Evolutionary conservation across 1,140 invertebrate genomes (phyloP).

Genomic region (Caenorhabditis latens): DNA sequence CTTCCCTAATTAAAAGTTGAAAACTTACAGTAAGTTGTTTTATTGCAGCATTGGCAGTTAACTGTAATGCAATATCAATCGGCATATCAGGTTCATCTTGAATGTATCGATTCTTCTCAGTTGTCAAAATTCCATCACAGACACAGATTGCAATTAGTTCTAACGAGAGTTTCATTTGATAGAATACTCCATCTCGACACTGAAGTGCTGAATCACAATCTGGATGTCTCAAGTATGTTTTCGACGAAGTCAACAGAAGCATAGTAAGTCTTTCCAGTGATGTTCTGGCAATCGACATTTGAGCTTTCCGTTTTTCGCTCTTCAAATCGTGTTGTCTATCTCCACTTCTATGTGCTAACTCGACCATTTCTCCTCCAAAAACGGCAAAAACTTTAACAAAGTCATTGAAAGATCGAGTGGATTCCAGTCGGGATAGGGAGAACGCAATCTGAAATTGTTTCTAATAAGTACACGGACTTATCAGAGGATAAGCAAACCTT

Average conservation of each 20-base stretch:
- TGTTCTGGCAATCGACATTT: slow-evolving; percentile 88
- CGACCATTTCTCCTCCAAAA: slow-evolving; percentile 98
- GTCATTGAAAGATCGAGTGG: slow-evolving; percentile 95
- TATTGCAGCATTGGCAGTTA: slow-evolving; percentile 85
- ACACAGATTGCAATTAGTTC: slow-evolving; percentile 97
- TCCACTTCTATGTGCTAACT: slow-evolving; percentile 87
- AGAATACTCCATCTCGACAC: slow-evolving; percentile 91
- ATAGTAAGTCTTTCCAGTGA: slow-evolving; percentile 93
- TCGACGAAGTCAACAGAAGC: slow-evolving; percentile 93
- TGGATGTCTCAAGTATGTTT: slow-evolving; percentile 90
- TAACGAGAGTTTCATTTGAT: slow-evolving; percentile 94
- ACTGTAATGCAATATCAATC: slow-evolving; percentile 79
- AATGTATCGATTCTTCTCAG: slow-evolving; percentile 72
- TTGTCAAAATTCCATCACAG: slow-evolving; percentile 87
- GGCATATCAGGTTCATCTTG: slow-evolving; percentile 72
- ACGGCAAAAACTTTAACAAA: slow-evolving; percentile 98
- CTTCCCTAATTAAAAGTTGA: too few species aligned
- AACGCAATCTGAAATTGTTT: slow-evolving; percentile 79
- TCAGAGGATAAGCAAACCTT: slow-evolving; percentile 82
- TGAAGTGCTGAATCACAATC: slow-evolving; percentile 91
- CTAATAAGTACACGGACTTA: background rate
- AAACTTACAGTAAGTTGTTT: slow-evolving; percentile 83
- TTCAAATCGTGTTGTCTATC: slow-evolving; percentile 85
- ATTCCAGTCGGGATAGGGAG: slow-evolving; percentile 83
- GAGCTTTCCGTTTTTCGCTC: slow-evolving; percentile 91